Conservation (phyloP, 2,888 invertebrate species). For the Rotaria magnacalcarata region DNA sequence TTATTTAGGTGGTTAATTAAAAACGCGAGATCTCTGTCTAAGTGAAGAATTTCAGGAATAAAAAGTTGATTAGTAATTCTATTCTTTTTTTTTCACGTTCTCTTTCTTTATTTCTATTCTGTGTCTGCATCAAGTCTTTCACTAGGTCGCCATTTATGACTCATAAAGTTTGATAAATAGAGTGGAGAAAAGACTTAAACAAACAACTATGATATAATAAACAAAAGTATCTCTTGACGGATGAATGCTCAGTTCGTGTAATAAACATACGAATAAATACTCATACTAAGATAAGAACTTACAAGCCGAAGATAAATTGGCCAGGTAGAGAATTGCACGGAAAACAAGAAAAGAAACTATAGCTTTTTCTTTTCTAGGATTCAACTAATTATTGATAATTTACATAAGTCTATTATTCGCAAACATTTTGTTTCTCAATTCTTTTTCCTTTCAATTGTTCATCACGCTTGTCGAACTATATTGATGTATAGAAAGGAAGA, state of each 20-base stretch:
- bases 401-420: neutral
- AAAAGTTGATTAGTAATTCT: neutral
- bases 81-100: too few species aligned
- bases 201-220: neutral
- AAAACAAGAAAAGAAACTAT: neutral
- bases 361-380: neutral
- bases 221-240: neutral
- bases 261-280: neutral
- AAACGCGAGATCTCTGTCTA: neutral
- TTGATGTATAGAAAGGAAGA: neutral
- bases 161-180: neutral
- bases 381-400: neutral
- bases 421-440: neutral
- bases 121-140: neutral
- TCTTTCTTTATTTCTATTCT: neutral
- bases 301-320: neutral
- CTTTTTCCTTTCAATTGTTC: neutral
- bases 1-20: neutral
- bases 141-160: neutral
- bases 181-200: neutral
- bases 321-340: neutral
- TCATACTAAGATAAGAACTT: neutral
- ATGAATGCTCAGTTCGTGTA: neutral
- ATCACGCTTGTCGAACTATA: neutral
- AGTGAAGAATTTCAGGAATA: neutral